Percentiles rank a stretch among this genome's conserved stretches.
Evolutionary conservation across 2,113 vertebrate species (phyloP).

Genomic region (Atlantisia rogersi): DNA sequence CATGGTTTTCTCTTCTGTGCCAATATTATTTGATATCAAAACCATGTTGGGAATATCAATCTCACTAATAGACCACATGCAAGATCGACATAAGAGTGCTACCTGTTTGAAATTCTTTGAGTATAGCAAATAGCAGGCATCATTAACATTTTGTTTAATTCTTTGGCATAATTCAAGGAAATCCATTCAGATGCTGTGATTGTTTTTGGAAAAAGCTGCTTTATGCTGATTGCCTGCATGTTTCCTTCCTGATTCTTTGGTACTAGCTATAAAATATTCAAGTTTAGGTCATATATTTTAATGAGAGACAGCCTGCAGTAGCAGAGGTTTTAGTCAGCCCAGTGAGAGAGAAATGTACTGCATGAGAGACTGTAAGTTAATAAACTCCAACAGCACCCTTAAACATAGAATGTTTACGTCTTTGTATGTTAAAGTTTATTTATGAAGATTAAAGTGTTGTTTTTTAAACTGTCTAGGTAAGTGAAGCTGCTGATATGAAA

Average conservation of each 20-base stretch:
- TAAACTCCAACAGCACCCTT: neutral
- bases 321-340: neutral
- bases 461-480: neutral
- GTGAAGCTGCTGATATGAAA: neutral
- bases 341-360: neutral
- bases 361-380: neutral
- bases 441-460: neutral
- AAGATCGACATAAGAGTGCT: neutral
- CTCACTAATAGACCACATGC: neutral
- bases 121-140: neutral
- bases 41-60: neutral
- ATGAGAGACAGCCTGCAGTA: neutral
- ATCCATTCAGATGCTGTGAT: conserved; percentile 36
- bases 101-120: neutral
- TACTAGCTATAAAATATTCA: conserved; percentile 7
- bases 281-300: neutral
- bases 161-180: conserved; percentile 57
- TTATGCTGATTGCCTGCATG: conserved; percentile 26
- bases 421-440: neutral
- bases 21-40: neutral
- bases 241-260: conserved; percentile 38
- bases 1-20: neutral
- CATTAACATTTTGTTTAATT: conserved; percentile 44
- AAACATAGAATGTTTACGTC: neutral
- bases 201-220: conserved; percentile 40